These are phyloP conservation scores for Amphiduros pacificus DNA, from an alignment of 2,888 invertebrate species.

Conservation along the genomic window DNA sequence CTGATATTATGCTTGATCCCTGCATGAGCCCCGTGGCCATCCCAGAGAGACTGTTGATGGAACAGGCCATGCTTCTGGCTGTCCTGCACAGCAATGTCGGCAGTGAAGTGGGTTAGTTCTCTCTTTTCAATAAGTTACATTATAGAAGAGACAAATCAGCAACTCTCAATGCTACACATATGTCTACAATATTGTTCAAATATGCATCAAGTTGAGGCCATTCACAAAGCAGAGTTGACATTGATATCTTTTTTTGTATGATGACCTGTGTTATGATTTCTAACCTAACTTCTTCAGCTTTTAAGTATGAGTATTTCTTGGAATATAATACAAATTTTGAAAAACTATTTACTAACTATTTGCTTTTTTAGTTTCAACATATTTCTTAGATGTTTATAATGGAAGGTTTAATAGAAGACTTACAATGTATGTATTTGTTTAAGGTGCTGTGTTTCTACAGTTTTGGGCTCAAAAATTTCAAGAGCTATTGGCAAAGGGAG, in stretches of 20 bases:
- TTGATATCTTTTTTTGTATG: background rate
- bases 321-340: background rate
- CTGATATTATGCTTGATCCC: constrained; percentile 72
- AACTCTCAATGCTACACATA: too few relatives aligned
- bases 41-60: constrained; percentile 69
- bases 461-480: constrained; percentile 72
- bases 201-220: too few relatives aligned
- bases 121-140: background rate
- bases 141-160: too few relatives aligned
- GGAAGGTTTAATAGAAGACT: background rate
- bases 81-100: constrained; percentile 88
- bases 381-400: background rate
- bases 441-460: constrained; percentile 74
- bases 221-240: too few relatives aligned
- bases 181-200: too few relatives aligned
- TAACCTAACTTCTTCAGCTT: too few relatives aligned
- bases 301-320: too few relatives aligned
- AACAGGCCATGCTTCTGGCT: constrained; percentile 81
- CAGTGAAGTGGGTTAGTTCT: constrained; percentile 77
- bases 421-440: constrained; percentile 4
- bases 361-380: background rate
- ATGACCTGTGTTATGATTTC: background rate
- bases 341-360: background rate
- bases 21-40: constrained; percentile 65
- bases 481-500: constrained; percentile 60